A percentile compares a stretch with the other conserved stretches of the same genome.
These are phyloP conservation scores for Notolabrus celidotus DNA, from an alignment of 2,797 vertebrate genomes.

Conservation along the genomic window DNA sequence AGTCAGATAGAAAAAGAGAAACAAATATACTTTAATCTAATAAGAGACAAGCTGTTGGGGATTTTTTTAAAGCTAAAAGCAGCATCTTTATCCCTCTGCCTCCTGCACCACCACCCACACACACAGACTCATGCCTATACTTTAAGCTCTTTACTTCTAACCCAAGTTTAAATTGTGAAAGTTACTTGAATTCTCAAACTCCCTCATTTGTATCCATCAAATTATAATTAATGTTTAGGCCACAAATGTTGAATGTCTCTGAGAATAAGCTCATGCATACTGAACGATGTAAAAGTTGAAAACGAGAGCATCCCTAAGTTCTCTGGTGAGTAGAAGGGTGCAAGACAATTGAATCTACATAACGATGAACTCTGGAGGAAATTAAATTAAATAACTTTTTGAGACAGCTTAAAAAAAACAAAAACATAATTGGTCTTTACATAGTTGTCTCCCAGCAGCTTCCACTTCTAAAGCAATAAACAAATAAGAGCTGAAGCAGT, in stretches of 20 bases:
- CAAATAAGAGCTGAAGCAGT: constrained; percentile 35
- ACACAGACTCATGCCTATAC: no score
- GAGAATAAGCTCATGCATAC: no score
- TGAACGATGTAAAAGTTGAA: no score
- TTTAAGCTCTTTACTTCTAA: no score
- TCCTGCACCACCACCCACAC: no score
- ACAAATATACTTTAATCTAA: no score
- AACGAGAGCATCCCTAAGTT: not conserved
- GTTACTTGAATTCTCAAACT: not conserved
- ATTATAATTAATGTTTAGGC: constrained; percentile 44
- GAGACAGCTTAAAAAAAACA: constrained; percentile 4
- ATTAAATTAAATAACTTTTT: not conserved
- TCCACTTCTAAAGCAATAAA: constrained; percentile 31
- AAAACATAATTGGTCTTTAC: constrained; percentile 53
- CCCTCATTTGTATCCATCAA: constrained; percentile 49
- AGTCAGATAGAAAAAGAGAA: no score
- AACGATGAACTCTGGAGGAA: not conserved
- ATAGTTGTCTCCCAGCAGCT: not conserved
- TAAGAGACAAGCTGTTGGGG: no score
- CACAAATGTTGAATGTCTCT: no score
- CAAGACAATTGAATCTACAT: not conserved
- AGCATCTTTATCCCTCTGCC: no score
- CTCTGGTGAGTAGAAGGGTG: not conserved
- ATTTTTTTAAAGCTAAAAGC: no score
- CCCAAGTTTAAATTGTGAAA: no score